These are phyloP conservation scores for Meta bourneti DNA, from an alignment of 2,888 invertebrate genomes.

Conservation along the genomic window DNA sequence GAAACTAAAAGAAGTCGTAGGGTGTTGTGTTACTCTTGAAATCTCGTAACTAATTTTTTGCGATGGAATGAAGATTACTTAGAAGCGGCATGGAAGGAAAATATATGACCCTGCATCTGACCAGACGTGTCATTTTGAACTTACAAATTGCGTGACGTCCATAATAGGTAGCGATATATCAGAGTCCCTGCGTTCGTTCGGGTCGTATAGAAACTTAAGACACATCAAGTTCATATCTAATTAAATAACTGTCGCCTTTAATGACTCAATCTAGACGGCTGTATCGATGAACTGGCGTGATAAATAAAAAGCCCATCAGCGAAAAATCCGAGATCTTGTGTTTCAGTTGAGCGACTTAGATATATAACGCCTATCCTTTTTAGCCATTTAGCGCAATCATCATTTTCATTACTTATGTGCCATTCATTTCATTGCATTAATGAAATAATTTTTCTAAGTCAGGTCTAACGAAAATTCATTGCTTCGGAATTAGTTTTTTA, in stretches of 20 bases:
- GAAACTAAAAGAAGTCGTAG: neutral
- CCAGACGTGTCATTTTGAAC: conserved; percentile 1
- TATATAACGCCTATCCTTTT: neutral
- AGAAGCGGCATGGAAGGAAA: neutral
- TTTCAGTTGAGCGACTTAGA: neutral
- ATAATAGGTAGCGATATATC: conserved; percentile 2
- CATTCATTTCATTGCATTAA: no score
- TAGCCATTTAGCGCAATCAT: neutral
- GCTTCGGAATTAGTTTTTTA: no score
- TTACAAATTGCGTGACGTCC: conserved; percentile 2
- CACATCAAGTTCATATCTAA: conserved; percentile 30
- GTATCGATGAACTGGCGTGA: neutral
- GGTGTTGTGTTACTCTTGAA: neutral
- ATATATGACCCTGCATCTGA: conserved; percentile 1
- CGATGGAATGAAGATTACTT: neutral
- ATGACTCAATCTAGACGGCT: conserved; percentile 13
- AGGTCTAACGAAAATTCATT: no score
- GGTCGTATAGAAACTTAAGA: conserved; percentile 12
- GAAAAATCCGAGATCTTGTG: neutral
- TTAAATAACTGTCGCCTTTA: conserved; percentile 20
- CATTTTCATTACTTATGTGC: neutral
- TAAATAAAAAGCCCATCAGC: neutral
- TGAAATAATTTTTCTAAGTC: no score
- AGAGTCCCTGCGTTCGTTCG: neutral
- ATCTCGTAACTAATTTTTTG: neutral